Conservation (phyloP, 1,140 invertebrate genomes). For the Helicorthomorpha holstii region DNA sequence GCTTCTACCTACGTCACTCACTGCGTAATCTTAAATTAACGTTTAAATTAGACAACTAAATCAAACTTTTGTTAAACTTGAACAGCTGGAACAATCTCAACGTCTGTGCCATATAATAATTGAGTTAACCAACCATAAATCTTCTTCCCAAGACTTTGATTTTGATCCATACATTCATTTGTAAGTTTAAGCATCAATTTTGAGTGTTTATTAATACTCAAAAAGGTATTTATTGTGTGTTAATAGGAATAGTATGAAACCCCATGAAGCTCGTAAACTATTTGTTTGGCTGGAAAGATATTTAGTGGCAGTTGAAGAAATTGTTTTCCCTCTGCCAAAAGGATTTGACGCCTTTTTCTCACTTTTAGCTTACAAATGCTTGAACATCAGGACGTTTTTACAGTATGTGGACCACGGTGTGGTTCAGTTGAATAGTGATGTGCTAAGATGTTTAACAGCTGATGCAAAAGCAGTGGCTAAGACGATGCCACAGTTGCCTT, state of each 20-base stretch:
- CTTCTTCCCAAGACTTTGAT: slow-evolving; percentile 36
- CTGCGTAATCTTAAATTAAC: not conserved
- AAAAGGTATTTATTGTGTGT: not conserved
- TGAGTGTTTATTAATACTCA: not conserved
- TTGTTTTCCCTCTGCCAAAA: slow-evolving; percentile 63
- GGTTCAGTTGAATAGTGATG: slow-evolving; percentile 68
- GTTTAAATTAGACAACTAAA: not conserved
- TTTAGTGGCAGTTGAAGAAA: slow-evolving; percentile 51
- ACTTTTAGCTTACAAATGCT: slow-evolving; percentile 56
- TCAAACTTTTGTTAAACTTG: not conserved
- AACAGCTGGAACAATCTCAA: slow-evolving; percentile 39
- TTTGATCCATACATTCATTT: slow-evolving; percentile 41
- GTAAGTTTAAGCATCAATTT: slow-evolving; percentile 30
- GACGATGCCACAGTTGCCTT: not conserved
- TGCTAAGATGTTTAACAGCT: slow-evolving; percentile 61
- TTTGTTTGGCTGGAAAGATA: slow-evolving; percentile 58
- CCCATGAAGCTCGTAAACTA: slow-evolving; percentile 18
- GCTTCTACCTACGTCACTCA: no score
- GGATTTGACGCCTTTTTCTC: slow-evolving; percentile 74
- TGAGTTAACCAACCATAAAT: slow-evolving; percentile 42
- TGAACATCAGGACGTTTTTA: slow-evolving; percentile 41
- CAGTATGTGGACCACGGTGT: slow-evolving; percentile 62
- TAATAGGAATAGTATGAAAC: not conserved
- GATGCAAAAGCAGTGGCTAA: not conserved
- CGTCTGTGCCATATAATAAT: slow-evolving; percentile 54